Percentiles rank a stretch among this genome's conserved stretches.
phyloP scores from a whole-genome alignment of 1,140 invertebrate genomes.

The Macrobrachium rosenbergii region DNA sequence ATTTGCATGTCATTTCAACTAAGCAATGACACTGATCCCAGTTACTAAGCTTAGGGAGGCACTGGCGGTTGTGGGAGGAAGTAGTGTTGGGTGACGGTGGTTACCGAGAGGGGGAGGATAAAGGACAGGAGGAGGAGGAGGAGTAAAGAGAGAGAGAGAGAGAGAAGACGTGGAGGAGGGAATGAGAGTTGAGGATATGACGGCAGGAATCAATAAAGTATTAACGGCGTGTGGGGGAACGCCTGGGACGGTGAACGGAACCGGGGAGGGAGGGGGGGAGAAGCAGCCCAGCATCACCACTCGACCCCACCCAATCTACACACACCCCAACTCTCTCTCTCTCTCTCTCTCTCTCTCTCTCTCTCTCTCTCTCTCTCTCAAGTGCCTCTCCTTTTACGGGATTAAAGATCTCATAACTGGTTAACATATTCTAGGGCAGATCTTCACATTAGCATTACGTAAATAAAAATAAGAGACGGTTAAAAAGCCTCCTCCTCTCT shows the following conservation, averaged over 20 bases:
- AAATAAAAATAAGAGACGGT: too few relatives aligned
- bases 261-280: background rate
- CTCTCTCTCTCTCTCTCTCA: background rate
- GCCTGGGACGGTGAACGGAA: background rate
- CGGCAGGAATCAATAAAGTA: conserved; percentile 5
- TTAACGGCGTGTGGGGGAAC: background rate
- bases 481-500: too few relatives aligned
- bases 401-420: background rate
- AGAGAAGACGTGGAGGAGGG: background rate
- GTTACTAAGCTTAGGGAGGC: too few relatives aligned
- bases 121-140: background rate
- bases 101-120: background rate
- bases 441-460: too few relatives aligned
- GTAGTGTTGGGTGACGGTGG: background rate
- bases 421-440: background rate
- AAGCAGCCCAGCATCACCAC: background rate
- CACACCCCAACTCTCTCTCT: background rate
- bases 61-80: background rate
- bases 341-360: background rate
- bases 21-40: too few relatives aligned
- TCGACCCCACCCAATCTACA: background rate
- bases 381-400: background rate
- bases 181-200: background rate
- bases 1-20: too few relatives aligned
- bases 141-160: background rate